Conservation (phyloP, 35 echinoderm and acorn worm species). For the Chiridota heheva region DNA sequence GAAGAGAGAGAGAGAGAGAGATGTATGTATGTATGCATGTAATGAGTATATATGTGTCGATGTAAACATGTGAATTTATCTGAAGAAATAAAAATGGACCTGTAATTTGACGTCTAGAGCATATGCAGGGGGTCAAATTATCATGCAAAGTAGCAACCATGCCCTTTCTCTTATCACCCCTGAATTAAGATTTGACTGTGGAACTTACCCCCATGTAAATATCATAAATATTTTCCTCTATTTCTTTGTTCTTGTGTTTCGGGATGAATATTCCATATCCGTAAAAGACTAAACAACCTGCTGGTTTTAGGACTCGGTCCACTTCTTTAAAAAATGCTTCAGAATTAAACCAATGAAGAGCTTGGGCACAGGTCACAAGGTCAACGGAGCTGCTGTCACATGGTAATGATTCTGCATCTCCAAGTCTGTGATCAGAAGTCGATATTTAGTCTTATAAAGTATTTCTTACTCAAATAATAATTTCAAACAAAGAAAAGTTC, state of each 20-base stretch:
- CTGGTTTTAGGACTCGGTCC: conserved; percentile 59
- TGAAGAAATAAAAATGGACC: too few relatives aligned
- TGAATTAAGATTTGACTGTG: neutral
- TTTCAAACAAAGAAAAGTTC: too few relatives aligned
- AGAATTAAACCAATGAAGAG: conserved; percentile 77
- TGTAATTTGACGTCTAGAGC: too few relatives aligned
- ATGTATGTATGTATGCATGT: too few relatives aligned
- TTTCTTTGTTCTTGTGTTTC: neutral
- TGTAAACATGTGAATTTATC: too few relatives aligned
- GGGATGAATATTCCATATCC: conserved; percentile 25
- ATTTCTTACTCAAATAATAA: too few relatives aligned
- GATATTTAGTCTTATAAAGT: too few relatives aligned
- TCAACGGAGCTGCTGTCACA: conserved; percentile 39
- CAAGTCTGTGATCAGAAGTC: conserved; percentile 5
- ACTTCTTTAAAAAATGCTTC: conserved; percentile 55
- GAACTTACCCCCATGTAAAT: conserved; percentile 20
- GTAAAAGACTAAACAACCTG: conserved; percentile 65
- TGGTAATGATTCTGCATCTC: conserved; percentile 50
- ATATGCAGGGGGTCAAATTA: too few relatives aligned
- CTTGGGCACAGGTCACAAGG: conserved; percentile 63
- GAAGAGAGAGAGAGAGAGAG: too few relatives aligned
- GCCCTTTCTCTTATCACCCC: neutral
- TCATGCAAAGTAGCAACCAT: neutral
- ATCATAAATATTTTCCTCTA: conserved; percentile 20
- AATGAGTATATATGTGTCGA: too few relatives aligned